Evolutionary conservation across 1,140 invertebrate species (phyloP), one percentile per base, ranked within the genome.

Genomic region (Nephila pilipes): DNA sequence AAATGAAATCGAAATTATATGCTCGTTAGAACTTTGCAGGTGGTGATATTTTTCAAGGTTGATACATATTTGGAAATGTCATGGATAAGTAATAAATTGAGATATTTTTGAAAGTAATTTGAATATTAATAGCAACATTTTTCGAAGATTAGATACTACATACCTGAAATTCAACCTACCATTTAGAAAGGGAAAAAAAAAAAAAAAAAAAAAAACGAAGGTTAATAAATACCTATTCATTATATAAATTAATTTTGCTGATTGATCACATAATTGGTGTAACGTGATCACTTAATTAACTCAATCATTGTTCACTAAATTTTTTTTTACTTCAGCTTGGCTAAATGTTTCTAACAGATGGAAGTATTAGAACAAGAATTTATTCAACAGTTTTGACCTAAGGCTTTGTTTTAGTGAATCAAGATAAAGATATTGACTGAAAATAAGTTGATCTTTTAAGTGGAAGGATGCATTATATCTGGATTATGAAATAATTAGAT

Each of bases 241-340:
- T 32, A 75, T 36, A 36, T 75, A 18, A 75, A 75, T 75, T 75
- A 75, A 29, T 36, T 75, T 75, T 75, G 3, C 69, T 75, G 69
- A 75, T 75, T 75, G 65, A 75, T 75, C 65, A 29, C 65, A 29
- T 75, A 75, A 75, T 75, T 32, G 25, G 14, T 14, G 4, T 75
- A 32, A 10, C 16, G 14, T 32, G 69, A 75, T 32, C 14, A 16
- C 69, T 75, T 75, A 75, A 32, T 75, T 75, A 16, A 65, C 63
- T 65, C 29, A 69, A 69, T 69, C 29, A 25, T 25, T 14, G 25
- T 8, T 8, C 29, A 25, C 8, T 69, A 25, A 25, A 69, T 69
- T 69, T 2, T 25, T n/a, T n/a, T 46, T 36, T 32, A 32, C 36
- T 36, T 20, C 10, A 14, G 29, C 29, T 36, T 14, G 2, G 25